Evolutionary conservation across 2,113 vertebrate genomes (phyloP), one percentile per base, ranked within the genome.

Genomic region (Pungitius pungitius): DNA sequence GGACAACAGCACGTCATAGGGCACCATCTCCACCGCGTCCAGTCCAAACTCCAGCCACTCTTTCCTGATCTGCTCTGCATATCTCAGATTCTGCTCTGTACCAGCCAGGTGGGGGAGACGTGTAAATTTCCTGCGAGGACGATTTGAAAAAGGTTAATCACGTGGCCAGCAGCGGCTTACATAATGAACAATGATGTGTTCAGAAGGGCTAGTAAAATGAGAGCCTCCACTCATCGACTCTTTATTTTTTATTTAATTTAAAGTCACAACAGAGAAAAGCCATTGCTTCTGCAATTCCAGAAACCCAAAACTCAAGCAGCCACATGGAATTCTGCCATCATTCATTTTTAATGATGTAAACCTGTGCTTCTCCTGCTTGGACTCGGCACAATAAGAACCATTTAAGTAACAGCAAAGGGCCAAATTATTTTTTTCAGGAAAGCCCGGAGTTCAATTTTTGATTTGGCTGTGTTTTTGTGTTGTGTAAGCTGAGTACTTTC

Each of bases 1-100:
- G 26, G 97, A 99, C 65, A 99, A 87, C 73, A 99, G 90, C 57
- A 98, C 95, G n/a, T 99, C 96, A 20, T 98, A 99, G 26, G 95
- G 94, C 76, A 92, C 90, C 65, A 99, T 57, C 43, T 96, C 93
- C 80, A 95, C 96, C 0, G 95, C 95, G 92, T 98, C 98, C 91
- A 99, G 73, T 62, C 97, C 96, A 88, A 96, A 98, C 71, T 90
- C 89, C 79, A 92, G 91, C 98, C 98, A 99, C 70, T 97, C 95
- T 20, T 83, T 90, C 84, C 91, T 89, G 78, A 99, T 92, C 93
- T 96, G 94, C 77, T 96, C 92, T 1, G 96, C 96, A 69, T 99
- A 94, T 59, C 67, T 86, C 22, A 95, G 90, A 86, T 97, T 98
- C 87, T 95, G 94, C 78, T 92, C 90, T 13, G 96, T 97, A 54